Evolutionary conservation across 2,113 vertebrate species (phyloP), one percentile per base, ranked within the genome.

Genomic region (Nibea albiflora): DNA sequence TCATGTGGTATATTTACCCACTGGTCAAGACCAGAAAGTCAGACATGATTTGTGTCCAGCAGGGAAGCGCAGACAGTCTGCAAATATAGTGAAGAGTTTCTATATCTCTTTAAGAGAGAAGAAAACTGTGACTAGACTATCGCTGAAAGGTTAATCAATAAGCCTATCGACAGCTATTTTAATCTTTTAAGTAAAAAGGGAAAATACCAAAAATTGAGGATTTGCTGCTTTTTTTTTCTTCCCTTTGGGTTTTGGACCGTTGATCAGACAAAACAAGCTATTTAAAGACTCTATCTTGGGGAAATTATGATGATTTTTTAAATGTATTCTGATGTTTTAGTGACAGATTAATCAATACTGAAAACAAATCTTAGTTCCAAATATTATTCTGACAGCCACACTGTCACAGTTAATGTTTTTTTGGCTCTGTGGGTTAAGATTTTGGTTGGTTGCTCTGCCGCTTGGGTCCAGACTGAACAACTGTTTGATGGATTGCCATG

Each of bases 11-110:
- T 44, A 24, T 75, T 57, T 22, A 77, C n/a, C 5, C 10, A 39
- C 4, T 68, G 44, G 66, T 85, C 22, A 52, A 53, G 17, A 62
- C 28, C 42, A 50, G 6, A 86, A 10, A 8, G 57, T 46, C 62
- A 54, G 49, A 73, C 20, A 31, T 46, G 24, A 19, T n/a, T 46
- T 54, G 6, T 35, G 19, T 44, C 3, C 16, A 73, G 62, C 16
- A 71, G 56, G 35, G 56, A 20, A 54, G 62, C 24, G 14, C 68
- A 76, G 31, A 39, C 20, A 2, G 5, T 16, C 11, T 49, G 26
- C 42, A 31, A 12, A 71, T 0, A 58, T 16, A 58, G 39, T 3
- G 0, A 60, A 49, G 2, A 61, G 1, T 11, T 5, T n/a, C 17
- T 60, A 31, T 49, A 8, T 39, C 7, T 39, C 35, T 71, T 28